Percentiles rank a stretch among this genome's conserved stretches.
Conservation (phyloP, 2,113 vertebrate genomes). For the Prionailurus viverrinus region DNA sequence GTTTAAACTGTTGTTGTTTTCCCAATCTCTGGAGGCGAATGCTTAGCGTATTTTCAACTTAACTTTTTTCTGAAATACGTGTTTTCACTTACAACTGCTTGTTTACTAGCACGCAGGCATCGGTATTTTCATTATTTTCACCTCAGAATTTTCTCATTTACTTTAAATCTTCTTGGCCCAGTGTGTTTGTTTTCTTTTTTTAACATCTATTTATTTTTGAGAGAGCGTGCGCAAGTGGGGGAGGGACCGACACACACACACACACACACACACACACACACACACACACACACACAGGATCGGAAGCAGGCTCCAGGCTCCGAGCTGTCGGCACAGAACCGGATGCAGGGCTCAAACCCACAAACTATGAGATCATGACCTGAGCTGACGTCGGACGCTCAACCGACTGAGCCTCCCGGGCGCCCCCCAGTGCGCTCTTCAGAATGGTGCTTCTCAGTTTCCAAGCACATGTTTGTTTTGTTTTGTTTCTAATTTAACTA, state of each 20-base stretch:
- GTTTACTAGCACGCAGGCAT: accelerated
- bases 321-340: too few species aligned
- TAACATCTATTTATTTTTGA: too few species aligned
- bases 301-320: too few species aligned
- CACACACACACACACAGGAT: too few species aligned
- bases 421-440: neutral
- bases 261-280: too few species aligned
- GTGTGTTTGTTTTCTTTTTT: neutral
- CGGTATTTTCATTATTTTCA: neutral
- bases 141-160: neutral
- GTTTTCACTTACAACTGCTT: neutral
- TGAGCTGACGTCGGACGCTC: too few species aligned
- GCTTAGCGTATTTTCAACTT: neutral
- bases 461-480: neutral
- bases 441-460: neutral
- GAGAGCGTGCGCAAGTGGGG: too few species aligned
- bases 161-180: neutral
- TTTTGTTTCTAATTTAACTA: neutral
- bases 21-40: neutral
- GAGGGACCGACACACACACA: too few species aligned
- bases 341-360: too few species aligned
- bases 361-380: too few species aligned
- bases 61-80: neutral
- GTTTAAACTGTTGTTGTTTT: neutral
- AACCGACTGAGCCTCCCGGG: too few species aligned